Evolutionary conservation across 92 coral and sea anemone species (phyloP).

Genomic region (Umimayanthus chanpuru): DNA sequence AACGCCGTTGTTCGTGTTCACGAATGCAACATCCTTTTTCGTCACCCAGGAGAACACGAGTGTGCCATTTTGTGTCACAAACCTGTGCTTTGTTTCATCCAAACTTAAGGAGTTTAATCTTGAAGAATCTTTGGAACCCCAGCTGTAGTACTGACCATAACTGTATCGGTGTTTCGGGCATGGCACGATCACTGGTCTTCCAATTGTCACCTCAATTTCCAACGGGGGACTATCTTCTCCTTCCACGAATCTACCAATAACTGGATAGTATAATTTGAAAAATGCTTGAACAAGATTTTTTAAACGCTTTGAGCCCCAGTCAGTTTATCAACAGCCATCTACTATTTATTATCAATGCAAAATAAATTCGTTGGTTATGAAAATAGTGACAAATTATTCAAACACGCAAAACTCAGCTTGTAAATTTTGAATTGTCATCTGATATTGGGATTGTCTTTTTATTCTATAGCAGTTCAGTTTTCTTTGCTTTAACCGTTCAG

Average conservation of each 20-base stretch:
- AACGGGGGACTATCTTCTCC: no score
- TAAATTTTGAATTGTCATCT: no score
- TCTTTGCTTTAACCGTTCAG: no score
- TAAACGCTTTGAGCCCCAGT: background rate
- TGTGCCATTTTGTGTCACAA: slow-evolving; percentile 27
- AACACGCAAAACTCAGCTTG: no score
- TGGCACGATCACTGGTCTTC: background rate
- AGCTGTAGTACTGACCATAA: slow-evolving; percentile 31
- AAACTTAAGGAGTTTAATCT: background rate
- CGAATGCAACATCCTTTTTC: background rate
- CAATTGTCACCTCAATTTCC: slow-evolving; percentile 9
- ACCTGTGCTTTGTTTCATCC: slow-evolving; percentile 17
- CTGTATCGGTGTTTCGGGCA: slow-evolving; percentile 17
- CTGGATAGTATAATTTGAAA: background rate
- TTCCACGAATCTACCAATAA: background rate
- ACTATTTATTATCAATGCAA: no score
- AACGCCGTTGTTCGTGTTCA: background rate
- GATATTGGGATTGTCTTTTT: no score
- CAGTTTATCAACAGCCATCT: background rate
- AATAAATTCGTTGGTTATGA: no score
- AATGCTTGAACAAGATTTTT: background rate
- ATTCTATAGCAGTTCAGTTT: no score
- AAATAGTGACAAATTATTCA: no score
- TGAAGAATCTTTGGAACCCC: background rate
- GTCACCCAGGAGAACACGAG: slow-evolving; percentile 22